phyloP scores from a whole-genome alignment of 2,797 vertebrate species.

The Galaxias olidus region DNA sequence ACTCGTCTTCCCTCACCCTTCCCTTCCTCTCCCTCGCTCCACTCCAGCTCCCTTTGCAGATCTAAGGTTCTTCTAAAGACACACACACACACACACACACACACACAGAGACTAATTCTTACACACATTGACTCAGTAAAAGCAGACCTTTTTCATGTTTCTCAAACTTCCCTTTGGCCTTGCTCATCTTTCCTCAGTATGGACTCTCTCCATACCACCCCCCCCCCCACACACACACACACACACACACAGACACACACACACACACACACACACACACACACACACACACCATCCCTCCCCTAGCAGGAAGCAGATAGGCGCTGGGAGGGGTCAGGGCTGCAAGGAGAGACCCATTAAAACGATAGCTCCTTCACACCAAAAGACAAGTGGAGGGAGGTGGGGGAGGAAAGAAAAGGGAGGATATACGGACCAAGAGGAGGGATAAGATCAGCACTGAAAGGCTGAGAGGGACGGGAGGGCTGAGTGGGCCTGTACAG shows the following conservation, averaged over 20 bases:
- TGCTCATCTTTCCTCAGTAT: too few species aligned
- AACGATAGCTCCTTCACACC: slow-evolving; percentile 69
- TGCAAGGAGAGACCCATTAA: slow-evolving; percentile 70
- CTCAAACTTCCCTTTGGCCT: too few species aligned
- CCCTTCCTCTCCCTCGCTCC: slow-evolving; percentile 13
- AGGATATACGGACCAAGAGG: neutral
- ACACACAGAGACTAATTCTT: too few species aligned
- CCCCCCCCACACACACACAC: slow-evolving; percentile 18
- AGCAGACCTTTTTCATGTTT: too few species aligned
- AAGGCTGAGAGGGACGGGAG: slow-evolving; percentile 13
- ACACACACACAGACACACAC: neutral
- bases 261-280: slow-evolving; percentile 1
- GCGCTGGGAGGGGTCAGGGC: slow-evolving; percentile 53
- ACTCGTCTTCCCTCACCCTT: slow-evolving; percentile 20
- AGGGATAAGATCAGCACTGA: slow-evolving; percentile 29
- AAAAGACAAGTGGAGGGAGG: too few species aligned
- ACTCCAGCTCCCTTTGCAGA: slow-evolving; percentile 6
- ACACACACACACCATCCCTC: neutral
- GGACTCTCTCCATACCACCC: slow-evolving; percentile 9
- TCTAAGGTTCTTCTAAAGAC: too few species aligned
- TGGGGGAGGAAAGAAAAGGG: slow-evolving; percentile 33
- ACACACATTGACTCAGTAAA: too few species aligned
- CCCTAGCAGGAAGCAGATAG: slow-evolving; percentile 25
- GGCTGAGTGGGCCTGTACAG: slow-evolving; percentile 50
- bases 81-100: too few species aligned